Conservation (phyloP, 2,888 invertebrate genomes). For the Epinotia nisella region DNA sequence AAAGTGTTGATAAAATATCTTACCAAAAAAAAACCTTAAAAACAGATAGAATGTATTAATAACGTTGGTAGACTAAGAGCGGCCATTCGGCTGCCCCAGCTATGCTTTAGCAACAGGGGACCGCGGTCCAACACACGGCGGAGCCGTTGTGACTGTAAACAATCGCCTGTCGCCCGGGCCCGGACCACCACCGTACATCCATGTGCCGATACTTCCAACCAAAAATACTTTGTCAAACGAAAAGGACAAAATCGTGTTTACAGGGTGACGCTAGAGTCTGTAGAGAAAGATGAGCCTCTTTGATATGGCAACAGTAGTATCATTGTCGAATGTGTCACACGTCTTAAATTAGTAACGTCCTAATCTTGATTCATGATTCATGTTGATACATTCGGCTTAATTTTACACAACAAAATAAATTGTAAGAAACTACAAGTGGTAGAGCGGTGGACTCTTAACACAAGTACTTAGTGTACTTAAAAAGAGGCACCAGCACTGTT, state of each 20-base stretch:
- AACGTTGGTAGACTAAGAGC: background rate
- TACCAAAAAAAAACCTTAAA: conserved; percentile 25
- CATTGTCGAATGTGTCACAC: no score
- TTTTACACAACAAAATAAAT: no score
- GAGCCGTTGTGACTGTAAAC: conserved; percentile 73
- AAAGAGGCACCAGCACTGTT: no score
- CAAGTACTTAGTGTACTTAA: no score
- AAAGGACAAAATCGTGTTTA: conserved; percentile 24
- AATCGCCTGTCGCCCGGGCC: conserved; percentile 70
- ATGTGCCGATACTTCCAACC: conserved; percentile 39
- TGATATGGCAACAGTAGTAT: no score
- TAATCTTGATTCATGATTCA: no score
- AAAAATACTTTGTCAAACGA: conserved; percentile 28
- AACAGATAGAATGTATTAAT: background rate
- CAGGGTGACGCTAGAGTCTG: conserved; percentile 15
- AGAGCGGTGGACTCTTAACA: no score
- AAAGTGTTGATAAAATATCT: background rate
- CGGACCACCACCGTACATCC: conserved; percentile 48
- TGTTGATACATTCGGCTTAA: no score
- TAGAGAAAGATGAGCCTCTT: no score
- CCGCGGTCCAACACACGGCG: conserved; percentile 69
- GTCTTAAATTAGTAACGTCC: no score
- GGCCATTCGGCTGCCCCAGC: conserved; percentile 27
- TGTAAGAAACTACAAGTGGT: no score
- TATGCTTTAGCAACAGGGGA: conserved; percentile 29